Base-by-base conservation (phyloP, 2,888 invertebrate genomes). In the Zhuqinia jingwanae region DNA sequence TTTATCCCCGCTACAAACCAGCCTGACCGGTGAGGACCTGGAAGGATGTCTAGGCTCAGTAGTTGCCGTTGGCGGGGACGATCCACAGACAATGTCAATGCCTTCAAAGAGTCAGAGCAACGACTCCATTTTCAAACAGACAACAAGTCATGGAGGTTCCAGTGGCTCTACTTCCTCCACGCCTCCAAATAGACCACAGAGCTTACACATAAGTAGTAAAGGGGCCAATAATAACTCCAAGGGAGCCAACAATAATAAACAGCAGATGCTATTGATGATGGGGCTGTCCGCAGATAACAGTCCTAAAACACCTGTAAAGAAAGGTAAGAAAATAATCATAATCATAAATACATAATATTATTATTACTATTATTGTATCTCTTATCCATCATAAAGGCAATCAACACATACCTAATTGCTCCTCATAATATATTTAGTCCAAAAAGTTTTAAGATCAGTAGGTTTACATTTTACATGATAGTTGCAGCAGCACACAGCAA, bases 221-320 rank as follows among this genome's bases (percentile, higher is more conserved):
- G 78, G 81, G 60, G 78, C 22, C 68, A 85, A 85, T 65, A 88
- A 85, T 80, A 87, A 88, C 70, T 36, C 36, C 3, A 73, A 70
- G 58, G 58, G 63, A 13, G 17, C 2, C 36, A 45, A 45, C n/a
- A 70, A 70, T 47, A 70, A 50, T 11, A 50, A 50, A 15, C 70
- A 70, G 47, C 47, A 70, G 13, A 70, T 70, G 70, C 70, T 70
- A 1, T 17, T 70, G 70, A 53, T 68, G 53, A 80, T 68, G 68
- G 68, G 68, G 22, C 17, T 75, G 8, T 53, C 68, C 10, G 13
- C 42, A 30, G 68, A 80, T 15, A 81, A 81, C 79, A 89, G 88
- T 89, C 90, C 89, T 42, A 90, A 90, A 79, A 88, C 91, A 75
- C 91, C 91, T 11, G 89, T 91, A 47, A 91, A 89, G 68, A 90